Conservation (phyloP, 2,797 vertebrate species). For the Anabacerthia variegaticeps region DNA sequence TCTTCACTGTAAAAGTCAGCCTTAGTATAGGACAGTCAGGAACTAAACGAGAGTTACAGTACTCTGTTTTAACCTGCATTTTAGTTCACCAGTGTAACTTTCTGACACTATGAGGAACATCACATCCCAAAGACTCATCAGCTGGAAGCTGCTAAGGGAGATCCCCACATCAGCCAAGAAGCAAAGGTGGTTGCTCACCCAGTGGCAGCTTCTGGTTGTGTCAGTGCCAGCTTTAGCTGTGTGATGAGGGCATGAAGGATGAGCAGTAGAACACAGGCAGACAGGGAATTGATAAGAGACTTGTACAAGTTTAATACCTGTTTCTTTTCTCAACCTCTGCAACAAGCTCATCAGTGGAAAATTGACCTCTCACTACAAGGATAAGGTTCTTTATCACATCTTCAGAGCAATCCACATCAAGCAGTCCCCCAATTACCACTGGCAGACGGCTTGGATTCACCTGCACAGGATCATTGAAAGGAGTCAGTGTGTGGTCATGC, state of each 20-base stretch:
- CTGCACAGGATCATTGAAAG: slow-evolving; percentile 66
- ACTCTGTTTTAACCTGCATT: background rate
- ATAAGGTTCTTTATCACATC: slow-evolving; percentile 98
- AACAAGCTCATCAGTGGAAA: slow-evolving; percentile 97
- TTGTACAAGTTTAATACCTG: slow-evolving; percentile 76
- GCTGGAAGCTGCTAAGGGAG: background rate
- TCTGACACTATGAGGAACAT: background rate
- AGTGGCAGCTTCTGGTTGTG: background rate
- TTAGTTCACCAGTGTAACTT: background rate
- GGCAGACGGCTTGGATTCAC: slow-evolving; percentile 97
- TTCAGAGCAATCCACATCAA: slow-evolving; percentile 98
- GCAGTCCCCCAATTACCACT: slow-evolving; percentile 93
- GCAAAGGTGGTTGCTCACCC: background rate
- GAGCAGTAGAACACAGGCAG: background rate
- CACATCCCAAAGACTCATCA: background rate
- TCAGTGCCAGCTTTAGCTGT: background rate
- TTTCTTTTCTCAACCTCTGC: slow-evolving; percentile 98
- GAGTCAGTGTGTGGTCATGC: background rate
- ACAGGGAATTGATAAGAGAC: background rate
- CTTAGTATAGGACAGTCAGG: background rate
- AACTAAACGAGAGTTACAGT: background rate
- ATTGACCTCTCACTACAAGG: slow-evolving; percentile 95
- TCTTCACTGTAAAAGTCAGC: background rate
- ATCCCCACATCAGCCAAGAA: background rate
- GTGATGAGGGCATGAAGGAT: background rate